Conservation (phyloP, 2,888 invertebrate genomes). For the Carabus problematicus region DNA sequence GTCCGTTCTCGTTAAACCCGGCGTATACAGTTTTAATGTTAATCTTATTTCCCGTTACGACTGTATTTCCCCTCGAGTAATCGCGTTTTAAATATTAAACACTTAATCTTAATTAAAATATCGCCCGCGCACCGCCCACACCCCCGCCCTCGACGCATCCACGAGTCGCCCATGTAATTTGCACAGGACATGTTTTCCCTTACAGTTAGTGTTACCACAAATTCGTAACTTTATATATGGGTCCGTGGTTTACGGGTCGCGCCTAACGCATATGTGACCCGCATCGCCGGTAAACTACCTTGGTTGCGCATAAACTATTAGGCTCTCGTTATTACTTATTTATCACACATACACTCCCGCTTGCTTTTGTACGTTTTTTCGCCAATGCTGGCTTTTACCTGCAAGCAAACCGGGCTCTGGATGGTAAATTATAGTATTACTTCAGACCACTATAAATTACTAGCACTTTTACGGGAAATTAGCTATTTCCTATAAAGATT, state of each 20-base stretch:
- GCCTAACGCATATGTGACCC: constrained; percentile 15
- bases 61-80: constrained; percentile 23
- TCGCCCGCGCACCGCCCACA: constrained; percentile 3
- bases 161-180: constrained; percentile 27
- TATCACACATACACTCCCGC: too few relatives aligned
- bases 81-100: constrained; percentile 36
- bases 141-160: too few relatives aligned
- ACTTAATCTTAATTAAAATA: constrained; percentile 38
- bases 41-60: constrained; percentile 20
- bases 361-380: too few relatives aligned
- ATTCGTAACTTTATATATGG: constrained; percentile 21
- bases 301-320: too few relatives aligned
- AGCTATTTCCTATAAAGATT: too few relatives aligned
- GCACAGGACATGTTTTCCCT: constrained; percentile 22
- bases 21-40: constrained; percentile 19
- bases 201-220: constrained; percentile 22
- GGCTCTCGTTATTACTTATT: too few relatives aligned
- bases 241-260: background rate
- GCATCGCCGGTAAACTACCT: too few relatives aligned
- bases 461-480: too few relatives aligned
- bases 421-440: too few relatives aligned
- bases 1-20: constrained; percentile 6
- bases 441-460: too few relatives aligned
- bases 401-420: too few relatives aligned
- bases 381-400: too few relatives aligned